Percentiles rank a stretch among this genome's conserved stretches.
phyloP scores from a whole-genome alignment of 2,888 invertebrate species.

The Troides aeacus region DNA sequence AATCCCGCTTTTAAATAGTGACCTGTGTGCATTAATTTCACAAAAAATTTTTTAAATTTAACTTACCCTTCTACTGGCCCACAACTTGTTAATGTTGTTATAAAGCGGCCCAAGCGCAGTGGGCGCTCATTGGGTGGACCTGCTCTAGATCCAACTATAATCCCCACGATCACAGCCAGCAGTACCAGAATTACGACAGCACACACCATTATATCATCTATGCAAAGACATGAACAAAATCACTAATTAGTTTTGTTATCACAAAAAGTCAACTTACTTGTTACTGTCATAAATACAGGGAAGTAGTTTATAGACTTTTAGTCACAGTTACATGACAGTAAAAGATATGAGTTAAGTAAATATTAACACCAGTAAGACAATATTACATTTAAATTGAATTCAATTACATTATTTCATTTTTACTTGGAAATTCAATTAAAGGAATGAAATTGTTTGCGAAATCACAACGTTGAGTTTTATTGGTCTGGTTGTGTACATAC shows the following conservation, averaged over 20 bases:
- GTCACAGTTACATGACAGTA: too few species aligned
- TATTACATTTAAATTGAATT: too few species aligned
- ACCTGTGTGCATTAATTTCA: background rate
- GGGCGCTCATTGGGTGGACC: constrained; percentile 79
- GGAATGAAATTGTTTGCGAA: too few species aligned
- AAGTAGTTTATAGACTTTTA: too few species aligned
- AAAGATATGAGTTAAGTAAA: too few species aligned
- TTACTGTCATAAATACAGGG: too few species aligned
- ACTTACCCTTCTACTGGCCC: constrained; percentile 88
- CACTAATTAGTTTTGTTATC: background rate
- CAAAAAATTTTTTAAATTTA: background rate
- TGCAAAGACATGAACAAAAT: constrained; percentile 17
- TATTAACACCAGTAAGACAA: too few species aligned
- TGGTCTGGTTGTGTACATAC: too few species aligned
- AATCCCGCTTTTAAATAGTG: background rate
- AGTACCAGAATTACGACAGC: constrained; percentile 81
- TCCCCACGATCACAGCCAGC: constrained; percentile 82
- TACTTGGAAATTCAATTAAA: too few species aligned
- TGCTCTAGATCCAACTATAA: constrained; percentile 78
- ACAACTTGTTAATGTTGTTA: constrained; percentile 87
- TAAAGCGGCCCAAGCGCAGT: constrained; percentile 85
- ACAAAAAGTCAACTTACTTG: too few species aligned
- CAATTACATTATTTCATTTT: too few species aligned
- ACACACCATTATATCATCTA: constrained; percentile 80
- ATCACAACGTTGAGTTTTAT: too few species aligned